Evolutionary conservation across 1,140 invertebrate genomes (phyloP), one percentile per base, ranked within the genome.

Genomic region (Tyrophagus putrescentiae): DNA sequence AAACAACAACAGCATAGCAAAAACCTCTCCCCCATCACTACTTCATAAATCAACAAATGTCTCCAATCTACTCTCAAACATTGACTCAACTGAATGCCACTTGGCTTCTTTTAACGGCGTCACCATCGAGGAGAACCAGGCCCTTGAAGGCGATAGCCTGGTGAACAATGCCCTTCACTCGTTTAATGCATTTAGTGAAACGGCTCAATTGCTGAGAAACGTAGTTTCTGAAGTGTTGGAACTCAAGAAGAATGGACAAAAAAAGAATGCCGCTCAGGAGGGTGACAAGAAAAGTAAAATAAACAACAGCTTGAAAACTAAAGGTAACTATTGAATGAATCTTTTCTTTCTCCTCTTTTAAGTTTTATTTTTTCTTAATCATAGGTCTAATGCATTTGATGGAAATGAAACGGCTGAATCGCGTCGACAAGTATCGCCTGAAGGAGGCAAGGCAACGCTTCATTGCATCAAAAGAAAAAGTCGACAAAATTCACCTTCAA

Each of bases 401-500:
- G 52, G 52, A 54, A 32, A 54, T 54, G 27, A 28, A 31, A 31
- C 32, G 27, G 32, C 71, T 94, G 0, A 96, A 95, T 74, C 77
- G 91, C 41, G 75, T 91, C 62, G 85, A 91, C 66, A 94, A 95
- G 73, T 80, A 92, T 31, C 76, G 84, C 5, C 83, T 84, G 42
- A 84, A 88, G 68, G 78, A 80, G 67, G 82, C 83, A 0, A 76
- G 87, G 59, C 89, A 95, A 73, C 78, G 80, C 21, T 75, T 75
- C 0, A 72, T 70, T 67, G 72, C 29, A 23, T 33, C 84, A 58
- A 92, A 93, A 71, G 82, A 83, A 65, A 82, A 82, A 65, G 87
- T 93, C 0, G 92, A 96, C 67, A 83, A 83, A 60, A 84, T 83
- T 65, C 86, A 94, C 75, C 73, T 97, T 23, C 84, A 89, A 65